These are phyloP conservation scores for Xiphorhynchus erythropygius DNA, from an alignment of 2,797 vertebrate species.

Conservation along the genomic window DNA sequence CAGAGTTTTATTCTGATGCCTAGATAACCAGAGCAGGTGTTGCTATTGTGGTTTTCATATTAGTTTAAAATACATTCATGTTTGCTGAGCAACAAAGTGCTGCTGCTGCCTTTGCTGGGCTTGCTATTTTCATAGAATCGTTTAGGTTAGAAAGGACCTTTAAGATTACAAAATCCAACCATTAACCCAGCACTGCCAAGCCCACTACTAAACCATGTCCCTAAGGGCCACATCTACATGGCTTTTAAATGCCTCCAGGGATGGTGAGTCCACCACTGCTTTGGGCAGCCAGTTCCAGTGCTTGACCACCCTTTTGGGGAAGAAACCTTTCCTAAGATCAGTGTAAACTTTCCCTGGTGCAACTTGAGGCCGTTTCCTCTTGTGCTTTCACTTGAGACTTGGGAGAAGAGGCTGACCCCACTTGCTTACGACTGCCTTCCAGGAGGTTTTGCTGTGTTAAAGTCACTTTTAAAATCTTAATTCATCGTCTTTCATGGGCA, in stretches of 20 bases:
- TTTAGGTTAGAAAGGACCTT: not conserved
- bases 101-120: not conserved
- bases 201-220: not conserved
- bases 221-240: not conserved
- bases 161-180: not conserved
- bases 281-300: not conserved
- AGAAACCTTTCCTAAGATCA: not conserved
- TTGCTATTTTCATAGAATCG: not conserved
- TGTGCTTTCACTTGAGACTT: not conserved
- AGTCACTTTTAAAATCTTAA: not conserved
- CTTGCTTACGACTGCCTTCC: not conserved
- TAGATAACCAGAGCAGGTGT: not conserved
- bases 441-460: not conserved
- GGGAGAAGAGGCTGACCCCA: not conserved
- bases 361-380: not conserved
- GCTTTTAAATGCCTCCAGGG: not conserved
- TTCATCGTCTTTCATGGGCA: not conserved
- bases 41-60: not conserved
- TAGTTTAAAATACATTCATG: not conserved
- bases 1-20: not conserved
- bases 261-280: not conserved
- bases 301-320: not conserved
- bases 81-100: not conserved
- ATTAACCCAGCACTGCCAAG: not conserved
- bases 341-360: not conserved